These are phyloP conservation scores for Tokudaia tokunoshimensis DNA, from an alignment of 2,797 vertebrate genomes.

Conservation along the genomic window DNA sequence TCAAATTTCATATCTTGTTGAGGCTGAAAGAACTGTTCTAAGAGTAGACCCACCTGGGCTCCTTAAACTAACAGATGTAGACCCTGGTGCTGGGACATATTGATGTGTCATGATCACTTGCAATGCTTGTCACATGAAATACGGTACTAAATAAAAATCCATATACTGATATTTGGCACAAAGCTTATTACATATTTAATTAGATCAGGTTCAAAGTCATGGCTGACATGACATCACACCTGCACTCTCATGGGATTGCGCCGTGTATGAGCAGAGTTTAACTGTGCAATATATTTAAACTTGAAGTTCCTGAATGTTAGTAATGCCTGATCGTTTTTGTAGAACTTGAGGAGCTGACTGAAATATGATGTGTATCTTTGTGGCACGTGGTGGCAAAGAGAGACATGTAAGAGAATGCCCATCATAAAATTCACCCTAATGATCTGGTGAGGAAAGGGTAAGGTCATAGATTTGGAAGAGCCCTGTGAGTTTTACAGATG, in stretches of 20 bases:
- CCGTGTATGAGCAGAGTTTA: not conserved
- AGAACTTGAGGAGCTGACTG: not conserved
- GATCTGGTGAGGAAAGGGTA: not conserved
- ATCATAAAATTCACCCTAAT: not conserved
- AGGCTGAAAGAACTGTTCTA: not conserved
- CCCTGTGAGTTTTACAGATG: not conserved
- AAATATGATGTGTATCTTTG: not conserved
- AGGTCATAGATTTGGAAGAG: not conserved
- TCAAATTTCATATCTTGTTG: not conserved
- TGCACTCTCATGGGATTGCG: not conserved
- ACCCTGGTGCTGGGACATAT: not conserved
- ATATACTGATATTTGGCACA: slow-evolving; percentile 34
- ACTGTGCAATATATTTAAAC: not conserved
- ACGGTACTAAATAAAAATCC: slow-evolving; percentile 16
- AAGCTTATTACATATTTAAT: slow-evolving; percentile 54
- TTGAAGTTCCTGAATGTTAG: not conserved
- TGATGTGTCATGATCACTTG: not conserved
- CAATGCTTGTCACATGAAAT: not conserved
- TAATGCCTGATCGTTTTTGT: not conserved
- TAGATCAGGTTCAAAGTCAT: not conserved
- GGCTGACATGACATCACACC: slow-evolving; percentile 1
- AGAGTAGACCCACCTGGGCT: not conserved
- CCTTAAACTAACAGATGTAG: not conserved
- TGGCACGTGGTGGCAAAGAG: not conserved
- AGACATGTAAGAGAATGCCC: not conserved